Conservation (phyloP, 2,113 vertebrate species). For the Aegotheles bennettii region DNA sequence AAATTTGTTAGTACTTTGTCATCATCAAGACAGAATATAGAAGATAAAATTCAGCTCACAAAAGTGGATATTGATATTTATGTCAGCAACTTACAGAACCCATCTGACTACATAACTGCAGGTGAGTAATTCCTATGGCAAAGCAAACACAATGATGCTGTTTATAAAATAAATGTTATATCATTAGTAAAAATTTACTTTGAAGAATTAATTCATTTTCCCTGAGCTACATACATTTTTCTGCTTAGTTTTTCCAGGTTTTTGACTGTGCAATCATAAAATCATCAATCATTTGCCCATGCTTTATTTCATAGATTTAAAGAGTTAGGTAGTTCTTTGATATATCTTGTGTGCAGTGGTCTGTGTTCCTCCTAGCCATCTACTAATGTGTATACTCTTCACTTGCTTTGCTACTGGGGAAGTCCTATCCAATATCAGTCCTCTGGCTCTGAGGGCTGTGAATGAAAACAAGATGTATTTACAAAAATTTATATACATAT, state of each 20-base stretch:
- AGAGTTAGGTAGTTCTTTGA: neutral
- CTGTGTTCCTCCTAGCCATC: neutral
- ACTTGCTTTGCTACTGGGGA: neutral
- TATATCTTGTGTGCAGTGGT: neutral
- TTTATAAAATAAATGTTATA: neutral
- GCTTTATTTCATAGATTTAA: neutral
- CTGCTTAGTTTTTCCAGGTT: neutral
- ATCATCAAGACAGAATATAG: slow-evolving; percentile 71
- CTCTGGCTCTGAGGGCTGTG: neutral
- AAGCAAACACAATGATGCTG: neutral
- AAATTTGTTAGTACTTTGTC: slow-evolving; percentile 71
- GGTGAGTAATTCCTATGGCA: slow-evolving; percentile 52
- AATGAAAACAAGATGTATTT: neutral
- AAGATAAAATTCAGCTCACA: slow-evolving; percentile 75
- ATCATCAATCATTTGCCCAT: neutral
- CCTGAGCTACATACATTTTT: neutral
- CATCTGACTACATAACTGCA: slow-evolving; percentile 75
- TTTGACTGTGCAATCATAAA: neutral
- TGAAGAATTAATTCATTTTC: neutral
- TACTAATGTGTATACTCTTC: neutral
- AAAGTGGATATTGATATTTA: slow-evolving; percentile 52
- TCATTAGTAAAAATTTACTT: neutral
- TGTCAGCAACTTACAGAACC: slow-evolving; percentile 65
- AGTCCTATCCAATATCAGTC: neutral
- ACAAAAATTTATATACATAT: too few species aligned